Evolutionary conservation across 1,140 invertebrate genomes (phyloP), one percentile per base, ranked within the genome.

Genomic region (Hycleus phaleratus): DNA sequence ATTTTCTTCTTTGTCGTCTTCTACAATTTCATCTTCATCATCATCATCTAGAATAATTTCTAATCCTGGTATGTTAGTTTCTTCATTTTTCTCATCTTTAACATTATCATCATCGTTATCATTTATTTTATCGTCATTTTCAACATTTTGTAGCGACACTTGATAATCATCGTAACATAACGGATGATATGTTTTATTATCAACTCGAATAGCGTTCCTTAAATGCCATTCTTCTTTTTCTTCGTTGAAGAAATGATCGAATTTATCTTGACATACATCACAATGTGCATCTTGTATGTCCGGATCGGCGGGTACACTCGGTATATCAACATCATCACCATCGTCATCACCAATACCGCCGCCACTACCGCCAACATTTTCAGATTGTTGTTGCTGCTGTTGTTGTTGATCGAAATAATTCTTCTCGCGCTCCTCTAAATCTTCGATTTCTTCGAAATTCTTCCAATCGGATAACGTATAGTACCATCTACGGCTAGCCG

Each of bases 191-290:
- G 88, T 86, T 65, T 85, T 85, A 1, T 81, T 85, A 39, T 93
- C 85, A 40, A 87, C 82, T 18, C 80, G 75, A 3, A 95, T 77
- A 0, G 94, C 91, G 69, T 92, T 87, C 54, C 85, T 80, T 5
- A 97, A 76, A 70, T 95, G 91, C 95, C 95, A 98, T 71, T 96
- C 95, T 73, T 97, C 95, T 50, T 86, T 86, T 67, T 97, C 95
- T 75, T 97, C 91, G 69, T 95, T 88, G 78, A 91, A 97, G 77
- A 94, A 95, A 71, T 92, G 85, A 56, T 95, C 89, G 75, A 98
- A 97, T 46, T 79, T 78, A 75, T 98, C 95, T 26, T 86, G 82
- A 73, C 95, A 98, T 25, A 96, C 85, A 63, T 87, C 85, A 77
- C 95, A 98, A 12, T 77, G 72, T 25, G 83, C 79, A 62, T 83